Evolutionary conservation across 1,140 invertebrate species (phyloP).

Genomic region (Drosophila lini): DNA sequence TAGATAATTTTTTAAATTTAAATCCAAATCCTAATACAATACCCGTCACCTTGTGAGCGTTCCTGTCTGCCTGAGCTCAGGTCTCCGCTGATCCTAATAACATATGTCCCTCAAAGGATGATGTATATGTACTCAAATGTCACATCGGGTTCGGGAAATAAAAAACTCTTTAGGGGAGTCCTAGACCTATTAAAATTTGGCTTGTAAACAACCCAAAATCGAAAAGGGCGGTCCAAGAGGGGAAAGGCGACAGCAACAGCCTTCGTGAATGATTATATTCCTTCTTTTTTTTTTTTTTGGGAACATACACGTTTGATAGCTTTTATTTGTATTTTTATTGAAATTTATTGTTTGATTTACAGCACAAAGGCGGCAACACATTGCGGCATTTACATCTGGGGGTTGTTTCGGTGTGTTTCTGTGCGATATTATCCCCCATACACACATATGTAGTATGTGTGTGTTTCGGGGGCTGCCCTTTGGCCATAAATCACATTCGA

Average conservation of each 20-base stretch:
- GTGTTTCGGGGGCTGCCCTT: slow-evolving; percentile 15
- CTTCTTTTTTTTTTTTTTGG: slow-evolving; percentile 5
- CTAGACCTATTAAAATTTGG: slow-evolving; percentile 33
- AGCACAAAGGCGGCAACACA: slow-evolving; percentile 22
- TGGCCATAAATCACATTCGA: slow-evolving; percentile 63
- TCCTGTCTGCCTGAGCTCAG: not conserved
- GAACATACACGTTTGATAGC: slow-evolving; percentile 43
- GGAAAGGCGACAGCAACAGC: not conserved
- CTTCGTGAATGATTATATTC: slow-evolving; percentile 24
- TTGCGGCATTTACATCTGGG: slow-evolving; percentile 37
- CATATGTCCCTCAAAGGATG: not conserved
- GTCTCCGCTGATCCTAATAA: not conserved
- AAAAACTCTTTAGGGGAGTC: not conserved
- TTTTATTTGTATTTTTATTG: slow-evolving; percentile 73
- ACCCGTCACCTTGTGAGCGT: no score
- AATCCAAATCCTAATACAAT: no score
- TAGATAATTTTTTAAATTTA: no score
- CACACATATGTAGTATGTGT: not conserved
- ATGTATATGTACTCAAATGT: not conserved
- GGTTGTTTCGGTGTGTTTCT: slow-evolving; percentile 19
- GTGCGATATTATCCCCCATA: not conserved
- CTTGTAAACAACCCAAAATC: slow-evolving; percentile 25
- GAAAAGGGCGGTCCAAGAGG: not conserved
- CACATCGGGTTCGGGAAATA: not conserved
- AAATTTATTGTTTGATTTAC: slow-evolving; percentile 75